Evolutionary conservation across 92 coral and sea anemone genomes (phyloP), one percentile per base, ranked within the genome.

Genomic region (Phymanthus crucifer): DNA sequence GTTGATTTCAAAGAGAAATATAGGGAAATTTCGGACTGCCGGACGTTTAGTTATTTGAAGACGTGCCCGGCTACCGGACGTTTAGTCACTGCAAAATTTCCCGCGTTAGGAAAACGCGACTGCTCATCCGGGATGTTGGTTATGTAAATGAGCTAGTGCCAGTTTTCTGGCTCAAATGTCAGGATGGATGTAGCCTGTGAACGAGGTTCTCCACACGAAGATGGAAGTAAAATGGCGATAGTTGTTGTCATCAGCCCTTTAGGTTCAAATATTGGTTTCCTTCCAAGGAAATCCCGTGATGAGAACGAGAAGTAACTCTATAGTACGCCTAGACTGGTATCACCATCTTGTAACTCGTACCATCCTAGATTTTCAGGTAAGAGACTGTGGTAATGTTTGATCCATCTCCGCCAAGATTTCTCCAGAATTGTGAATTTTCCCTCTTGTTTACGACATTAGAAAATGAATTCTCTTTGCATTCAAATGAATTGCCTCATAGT

Each of bases 311-410:
- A 93, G 99, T 87, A 95, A 95, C 81, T 93, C 99, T 2, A 88
- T 93, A 52, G 99, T 94, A 70, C 94, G 97, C 75, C 74, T 95
- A 79, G 99, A 93, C 84, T 95, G 99, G 99, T 93, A 88, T 83
- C 95, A 95, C 66, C 87, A 89, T 56, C 90, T 95, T 52, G 95
- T 95, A 46, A 90, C 86, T 74, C 91, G 97, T 54, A 95, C 99
- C n/a, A 90, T 95, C 75, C 81, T 95, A 83, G 95, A 95, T 79
- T 95, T 89, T 50, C 99, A 95, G 96, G 99, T 95, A 74, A 23
- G 89, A n/a, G 65, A 64, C n/a, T n/a, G 32, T 23, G 34, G 33
- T 33, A 27, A 61, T 61, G 10, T 61, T 61, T 61, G 68, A 61
- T 26, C 27, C 48, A n/a, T 21, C 26, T 16, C 27, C 29, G 23